Evolutionary conservation across 2,888 invertebrate species (phyloP).

Genomic region (Clitarchus hookeri): DNA sequence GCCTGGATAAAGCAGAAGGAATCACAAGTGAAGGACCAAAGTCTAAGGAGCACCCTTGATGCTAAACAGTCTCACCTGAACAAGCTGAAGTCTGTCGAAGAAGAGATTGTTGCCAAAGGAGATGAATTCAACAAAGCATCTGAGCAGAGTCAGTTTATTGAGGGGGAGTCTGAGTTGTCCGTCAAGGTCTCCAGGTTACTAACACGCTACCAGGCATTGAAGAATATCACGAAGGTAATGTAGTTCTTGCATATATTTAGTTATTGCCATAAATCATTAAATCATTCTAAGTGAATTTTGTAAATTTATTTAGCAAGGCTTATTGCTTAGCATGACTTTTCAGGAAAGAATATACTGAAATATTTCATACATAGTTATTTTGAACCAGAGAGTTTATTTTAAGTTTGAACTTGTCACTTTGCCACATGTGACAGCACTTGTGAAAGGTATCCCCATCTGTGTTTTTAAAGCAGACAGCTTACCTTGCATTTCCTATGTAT

Average conservation of each 20-base stretch:
- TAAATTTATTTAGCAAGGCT: no score
- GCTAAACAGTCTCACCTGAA: constrained; percentile 79
- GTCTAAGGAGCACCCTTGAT: constrained; percentile 81
- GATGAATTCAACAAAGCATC: constrained; percentile 69
- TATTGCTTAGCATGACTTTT: no score
- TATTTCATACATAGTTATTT: no score
- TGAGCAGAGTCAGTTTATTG: constrained; percentile 71
- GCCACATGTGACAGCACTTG: no score
- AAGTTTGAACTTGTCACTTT: no score
- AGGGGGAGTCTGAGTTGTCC: constrained; percentile 75
- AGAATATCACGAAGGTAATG: constrained; percentile 70
- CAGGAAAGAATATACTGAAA: no score
- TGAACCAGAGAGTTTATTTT: no score
- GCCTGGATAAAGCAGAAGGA: constrained; percentile 87
- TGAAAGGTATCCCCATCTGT: no score
- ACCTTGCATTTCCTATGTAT: no score
- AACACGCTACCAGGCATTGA: constrained; percentile 80
- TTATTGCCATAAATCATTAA: no score
- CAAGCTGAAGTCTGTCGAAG: constrained; percentile 73
- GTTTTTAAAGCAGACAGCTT: no score
- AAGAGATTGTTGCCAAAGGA: constrained; percentile 70
- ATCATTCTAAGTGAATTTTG: no score
- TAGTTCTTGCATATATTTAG: neutral
- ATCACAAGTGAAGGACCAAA: constrained; percentile 83
- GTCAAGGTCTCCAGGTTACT: constrained; percentile 76